Evolutionary conservation across 2,888 invertebrate species (phyloP).

Genomic region (Lochmaea capreae): DNA sequence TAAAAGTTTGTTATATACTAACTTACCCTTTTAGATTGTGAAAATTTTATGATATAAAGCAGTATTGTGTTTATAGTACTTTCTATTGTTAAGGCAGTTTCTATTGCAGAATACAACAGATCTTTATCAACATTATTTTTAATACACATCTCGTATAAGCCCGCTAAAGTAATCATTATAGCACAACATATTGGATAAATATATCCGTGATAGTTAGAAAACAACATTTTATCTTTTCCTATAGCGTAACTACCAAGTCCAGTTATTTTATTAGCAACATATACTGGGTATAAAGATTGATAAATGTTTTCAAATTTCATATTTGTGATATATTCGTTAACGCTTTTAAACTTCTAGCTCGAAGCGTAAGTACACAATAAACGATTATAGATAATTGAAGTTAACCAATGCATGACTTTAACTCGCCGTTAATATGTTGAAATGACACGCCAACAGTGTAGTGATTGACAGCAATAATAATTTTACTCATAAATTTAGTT

Average conservation of each 20-base stretch:
- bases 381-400: neutral
- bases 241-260: neutral
- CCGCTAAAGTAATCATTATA: neutral
- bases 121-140: neutral
- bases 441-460: neutral
- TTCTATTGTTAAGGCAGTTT: neutral
- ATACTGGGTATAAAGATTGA: neutral
- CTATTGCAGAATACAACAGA: neutral
- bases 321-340: neutral
- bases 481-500: neutral
- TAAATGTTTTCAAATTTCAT: neutral
- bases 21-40: conserved; percentile 18
- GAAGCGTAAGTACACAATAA: neutral
- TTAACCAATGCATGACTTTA: neutral
- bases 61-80: neutral
- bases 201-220: neutral
- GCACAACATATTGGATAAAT: neutral
- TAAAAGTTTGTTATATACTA: neutral
- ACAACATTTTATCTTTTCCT: neutral
- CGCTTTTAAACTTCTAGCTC: neutral
- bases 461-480: conserved; percentile 11
- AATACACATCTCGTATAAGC: neutral
- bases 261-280: neutral
- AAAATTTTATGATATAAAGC: conserved; percentile 3
- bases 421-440: neutral